These are phyloP conservation scores for Orthonyx spaldingii DNA, from an alignment of 2,113 vertebrate species.

Conservation along the genomic window DNA sequence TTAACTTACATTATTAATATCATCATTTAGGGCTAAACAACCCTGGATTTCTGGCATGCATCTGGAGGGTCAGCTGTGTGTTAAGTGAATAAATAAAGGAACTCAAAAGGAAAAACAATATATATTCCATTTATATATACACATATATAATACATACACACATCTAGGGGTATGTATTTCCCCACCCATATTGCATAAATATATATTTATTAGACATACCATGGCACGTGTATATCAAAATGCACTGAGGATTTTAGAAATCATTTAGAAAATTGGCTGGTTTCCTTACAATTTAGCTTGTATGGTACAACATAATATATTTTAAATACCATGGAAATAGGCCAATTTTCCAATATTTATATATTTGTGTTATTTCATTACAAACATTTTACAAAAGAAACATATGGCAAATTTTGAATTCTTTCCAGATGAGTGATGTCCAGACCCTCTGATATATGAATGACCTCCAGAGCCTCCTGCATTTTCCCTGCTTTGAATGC, in stretches of 20 bases:
- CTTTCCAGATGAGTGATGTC: constrained; percentile 22
- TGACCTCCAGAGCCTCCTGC: not conserved
- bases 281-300: constrained; percentile 5
- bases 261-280: not conserved
- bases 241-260: not conserved
- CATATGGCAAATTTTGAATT: not conserved
- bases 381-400: constrained; percentile 32
- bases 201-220: not conserved
- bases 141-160: not conserved
- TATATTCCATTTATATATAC: not conserved
- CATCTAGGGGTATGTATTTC: not conserved
- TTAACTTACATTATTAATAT: not conserved
- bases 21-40: not conserved
- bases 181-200: not conserved
- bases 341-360: constrained; percentile 30
- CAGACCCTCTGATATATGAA: not conserved
- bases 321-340: constrained; percentile 2
- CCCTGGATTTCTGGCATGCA: not conserved
- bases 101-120: not conserved
- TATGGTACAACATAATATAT: not conserved
- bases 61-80: not conserved
- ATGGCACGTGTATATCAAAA: not conserved
- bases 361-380: constrained; percentile 4
- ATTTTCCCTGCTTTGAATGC: not conserved
- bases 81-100: not conserved